Evolutionary conservation across 1,140 invertebrate genomes (phyloP), one percentile per base, ranked within the genome.

Genomic region (Calephelis nemesis): DNA sequence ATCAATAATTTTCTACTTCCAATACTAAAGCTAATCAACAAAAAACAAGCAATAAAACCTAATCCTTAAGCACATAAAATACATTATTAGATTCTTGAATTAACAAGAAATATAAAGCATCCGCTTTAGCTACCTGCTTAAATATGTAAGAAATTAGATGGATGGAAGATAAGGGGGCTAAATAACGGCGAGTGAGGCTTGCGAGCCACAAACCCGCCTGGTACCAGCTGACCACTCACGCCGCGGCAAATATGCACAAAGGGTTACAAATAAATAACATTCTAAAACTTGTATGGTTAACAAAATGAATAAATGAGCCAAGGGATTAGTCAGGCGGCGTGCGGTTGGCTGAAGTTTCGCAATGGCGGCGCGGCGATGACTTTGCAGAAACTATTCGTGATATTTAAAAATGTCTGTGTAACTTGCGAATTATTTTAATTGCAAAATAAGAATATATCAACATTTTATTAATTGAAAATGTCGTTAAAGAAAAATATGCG

Each of bases 321-420:
- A 79, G 79, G 87, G 85, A 86, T 86, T 86, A 86, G 77, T 69
- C 70, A 62, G 69, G 52, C 50, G 74, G 54, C 72, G 67, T 74
- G 67, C 72, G 84, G 84, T 84, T 84, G 82, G 82, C 58, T 69
- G 76, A 67, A 19, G 68, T 52, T 45, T 70, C 65, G 78, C 71
- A 77, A 84, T 84, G 79, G 84, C 82, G 77, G 78, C 78, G 82
- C 82, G 76, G 77, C 78, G 75, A 82, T 89, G 85, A 86, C 78
- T 78, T 74, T 79, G 82, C 87, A 79, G 74, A 83, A 79, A 58
- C 52, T 58, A 58, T 58, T 58, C 52, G 30, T 15, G 5, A 30
- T 58, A 58, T 58, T 54, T 54, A 54, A 54, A 54, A 54, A 30
- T 10, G 15, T 19, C 15, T 63, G 42, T 48, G 47, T 30, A 45